Base-by-base conservation (phyloP, 2,797 vertebrate genomes). In the Catostomus latipinnis region DNA sequence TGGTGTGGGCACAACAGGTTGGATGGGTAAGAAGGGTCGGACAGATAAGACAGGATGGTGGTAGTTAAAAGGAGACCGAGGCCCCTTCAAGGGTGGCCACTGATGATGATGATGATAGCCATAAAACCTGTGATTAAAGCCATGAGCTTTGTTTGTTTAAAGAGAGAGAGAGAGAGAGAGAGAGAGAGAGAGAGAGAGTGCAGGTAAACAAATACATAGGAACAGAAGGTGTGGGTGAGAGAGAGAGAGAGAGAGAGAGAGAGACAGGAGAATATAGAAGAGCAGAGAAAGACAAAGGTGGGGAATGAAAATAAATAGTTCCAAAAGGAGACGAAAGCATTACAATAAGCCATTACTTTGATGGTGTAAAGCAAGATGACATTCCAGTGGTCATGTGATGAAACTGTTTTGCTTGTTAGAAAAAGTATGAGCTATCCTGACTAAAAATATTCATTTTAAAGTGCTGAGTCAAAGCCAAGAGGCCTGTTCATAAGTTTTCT, bases 71-170 rank as follows among this genome's bases (percentile, higher is more conserved):
- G 78, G 75, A 63, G 34, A 34, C 34, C 0, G 34, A 34, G 87
- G 86, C 52, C 81, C 87, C 56, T 81, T 87, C 81, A 81, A 86
- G 14, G 87, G 83, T 1, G 84, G 82, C 57, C 80, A 85, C 43
- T 86, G 82, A 67, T 48, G 46, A 49, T 45, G 65, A 74, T 87
- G 84, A 74, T 88, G 87, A 81, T 86, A 79, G 75, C 81, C 84
- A 76, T 89, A 76, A 82, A 88, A 87, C 82, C 88, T 90, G 85
- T 89, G 89, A 82, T 92, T 86, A 82, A 80, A 88, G 81, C 87
- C 84, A 78, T 75, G 85, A 85, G 85, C 91, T 93, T 87, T 88
- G 84, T 74, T 77, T 80, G 79, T 82, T 86, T 71, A 66, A 9
- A 81, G 71, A 81, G 73, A 78, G 62, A 80, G 16, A 80, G 34